Percentiles rank a stretch among this genome's conserved stretches.
Evolutionary conservation across 2,888 invertebrate species (phyloP).

Genomic region (Agonopterix alstromeriana): DNA sequence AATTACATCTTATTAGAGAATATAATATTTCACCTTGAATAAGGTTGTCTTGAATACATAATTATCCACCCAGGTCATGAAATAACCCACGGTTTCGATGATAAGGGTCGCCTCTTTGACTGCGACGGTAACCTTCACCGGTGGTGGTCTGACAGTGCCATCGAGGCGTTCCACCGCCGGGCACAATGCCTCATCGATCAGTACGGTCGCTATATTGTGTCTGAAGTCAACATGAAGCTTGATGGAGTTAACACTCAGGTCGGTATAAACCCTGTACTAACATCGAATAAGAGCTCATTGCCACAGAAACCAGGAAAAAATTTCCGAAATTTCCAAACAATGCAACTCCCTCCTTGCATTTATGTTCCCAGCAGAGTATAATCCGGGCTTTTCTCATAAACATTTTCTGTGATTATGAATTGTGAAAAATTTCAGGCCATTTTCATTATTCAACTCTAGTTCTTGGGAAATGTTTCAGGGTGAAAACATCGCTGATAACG

Average conservation of each 20-base stretch:
- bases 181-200: constrained; percentile 91
- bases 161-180: constrained; percentile 83
- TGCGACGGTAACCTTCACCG: constrained; percentile 92
- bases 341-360: no score
- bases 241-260: constrained; percentile 88
- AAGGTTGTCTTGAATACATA: neutral
- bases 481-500: constrained; percentile 98
- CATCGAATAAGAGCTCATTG: no score
- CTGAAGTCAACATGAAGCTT: constrained; percentile 85
- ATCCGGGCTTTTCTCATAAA: no score
- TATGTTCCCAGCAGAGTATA: no score
- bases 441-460: no score
- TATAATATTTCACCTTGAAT: neutral
- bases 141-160: constrained; percentile 89
- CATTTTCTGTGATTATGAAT: no score
- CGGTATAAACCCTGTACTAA: neutral
- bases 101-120: constrained; percentile 94
- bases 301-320: no score
- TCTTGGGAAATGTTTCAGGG: constrained; percentile 61
- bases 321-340: no score
- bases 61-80: constrained; percentile 80
- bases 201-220: constrained; percentile 88
- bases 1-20: neutral
- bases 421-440: no score
- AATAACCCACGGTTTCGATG: constrained; percentile 94